phyloP scores from a whole-genome alignment of 2,888 invertebrate species.

The Cryptosula pallasiana region DNA sequence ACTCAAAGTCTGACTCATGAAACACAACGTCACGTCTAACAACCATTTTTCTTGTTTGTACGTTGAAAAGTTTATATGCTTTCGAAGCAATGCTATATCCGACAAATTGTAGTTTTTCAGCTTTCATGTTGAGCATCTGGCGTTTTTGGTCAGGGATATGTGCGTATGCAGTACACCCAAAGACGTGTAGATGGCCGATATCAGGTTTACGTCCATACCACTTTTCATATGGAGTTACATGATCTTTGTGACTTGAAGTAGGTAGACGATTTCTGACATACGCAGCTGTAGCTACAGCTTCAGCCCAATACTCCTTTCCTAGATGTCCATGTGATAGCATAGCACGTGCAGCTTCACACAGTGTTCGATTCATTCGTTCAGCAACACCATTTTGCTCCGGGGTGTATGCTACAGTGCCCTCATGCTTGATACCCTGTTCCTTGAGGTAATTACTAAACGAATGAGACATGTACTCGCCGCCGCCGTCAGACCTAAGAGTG shows the following conservation, averaged over 20 bases:
- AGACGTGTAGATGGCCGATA: constrained; percentile 15
- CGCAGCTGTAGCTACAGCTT: background rate
- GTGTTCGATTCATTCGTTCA: background rate
- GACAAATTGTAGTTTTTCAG: background rate
- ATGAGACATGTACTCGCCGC: background rate
- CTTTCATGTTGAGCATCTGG: background rate
- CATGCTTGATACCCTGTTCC: background rate
- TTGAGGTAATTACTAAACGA: background rate
- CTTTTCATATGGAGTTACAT: constrained; percentile 18
- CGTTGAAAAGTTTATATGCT: background rate
- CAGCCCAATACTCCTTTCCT: background rate
- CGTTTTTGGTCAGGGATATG: background rate
- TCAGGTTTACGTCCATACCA: constrained; percentile 26
- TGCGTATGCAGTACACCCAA: background rate
- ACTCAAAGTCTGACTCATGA: too few relatives aligned
- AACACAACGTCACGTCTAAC: too few relatives aligned
- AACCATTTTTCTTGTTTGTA: too few relatives aligned
- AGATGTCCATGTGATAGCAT: background rate
- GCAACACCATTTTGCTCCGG: constrained; percentile 16
- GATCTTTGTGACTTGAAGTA: background rate
- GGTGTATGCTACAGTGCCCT: background rate
- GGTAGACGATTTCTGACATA: constrained; percentile 1
- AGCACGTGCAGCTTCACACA: background rate
- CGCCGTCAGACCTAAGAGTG: background rate
- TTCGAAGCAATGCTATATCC: background rate